These are phyloP conservation scores for Premnoplex brunnescens DNA, from an alignment of 2,797 vertebrate species.

Conservation along the genomic window DNA sequence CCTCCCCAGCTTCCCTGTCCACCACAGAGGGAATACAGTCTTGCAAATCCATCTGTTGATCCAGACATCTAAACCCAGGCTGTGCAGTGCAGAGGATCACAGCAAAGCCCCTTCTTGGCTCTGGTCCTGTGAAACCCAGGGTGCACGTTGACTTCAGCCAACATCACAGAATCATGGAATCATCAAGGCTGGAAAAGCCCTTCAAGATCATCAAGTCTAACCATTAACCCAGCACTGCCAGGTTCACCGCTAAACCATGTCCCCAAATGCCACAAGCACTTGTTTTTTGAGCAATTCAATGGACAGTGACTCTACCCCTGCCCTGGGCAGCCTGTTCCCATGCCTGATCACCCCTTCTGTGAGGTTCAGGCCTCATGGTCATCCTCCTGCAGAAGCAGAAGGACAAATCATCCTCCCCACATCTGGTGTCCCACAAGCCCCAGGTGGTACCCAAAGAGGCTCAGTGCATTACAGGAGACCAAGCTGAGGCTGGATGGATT, in stretches of 20 bases:
- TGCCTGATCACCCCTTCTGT: background rate
- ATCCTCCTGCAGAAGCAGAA: background rate
- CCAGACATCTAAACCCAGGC: background rate
- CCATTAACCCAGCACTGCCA: background rate
- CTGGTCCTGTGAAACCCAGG: background rate
- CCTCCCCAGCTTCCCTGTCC: background rate
- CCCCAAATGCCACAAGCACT: background rate
- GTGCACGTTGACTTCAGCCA: background rate
- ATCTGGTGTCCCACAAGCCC: background rate
- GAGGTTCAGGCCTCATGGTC: background rate
- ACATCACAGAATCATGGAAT: background rate
- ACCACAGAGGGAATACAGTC: background rate
- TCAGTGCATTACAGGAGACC: background rate
- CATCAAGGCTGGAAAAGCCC: background rate
- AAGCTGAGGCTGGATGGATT: background rate
- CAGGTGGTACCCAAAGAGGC: background rate
- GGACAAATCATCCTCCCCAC: background rate
- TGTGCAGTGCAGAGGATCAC: background rate
- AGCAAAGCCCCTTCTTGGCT: background rate
- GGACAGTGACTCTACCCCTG: background rate
- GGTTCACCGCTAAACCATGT: background rate
- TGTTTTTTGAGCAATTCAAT: background rate
- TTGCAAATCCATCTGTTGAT: background rate
- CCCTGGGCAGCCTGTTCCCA: background rate
- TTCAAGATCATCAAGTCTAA: background rate